Evolutionary conservation across 2,797 vertebrate species (phyloP).

Genomic region (Gadopsis marmoratus): DNA sequence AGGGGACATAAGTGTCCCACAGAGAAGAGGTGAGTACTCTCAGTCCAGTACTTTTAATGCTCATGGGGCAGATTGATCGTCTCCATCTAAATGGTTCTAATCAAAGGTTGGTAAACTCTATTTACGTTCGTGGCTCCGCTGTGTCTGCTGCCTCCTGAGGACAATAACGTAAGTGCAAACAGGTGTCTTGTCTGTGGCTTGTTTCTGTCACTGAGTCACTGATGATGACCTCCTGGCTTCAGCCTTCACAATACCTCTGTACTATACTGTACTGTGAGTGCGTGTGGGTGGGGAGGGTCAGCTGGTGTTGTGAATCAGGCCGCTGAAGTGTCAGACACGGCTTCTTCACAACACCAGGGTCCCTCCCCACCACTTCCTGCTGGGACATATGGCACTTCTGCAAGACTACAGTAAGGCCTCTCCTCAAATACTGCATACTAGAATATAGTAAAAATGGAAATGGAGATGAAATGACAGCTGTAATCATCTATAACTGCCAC

Average conservation of each 20-base stretch:
- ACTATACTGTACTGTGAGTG: not conserved
- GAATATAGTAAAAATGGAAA: not conserved
- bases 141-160: slow-evolving; percentile 11
- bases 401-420: not conserved
- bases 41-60: not conserved
- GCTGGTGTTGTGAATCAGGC: slow-evolving; percentile 99
- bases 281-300: slow-evolving; percentile 89
- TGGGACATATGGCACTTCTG: not conserved
- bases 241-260: not conserved
- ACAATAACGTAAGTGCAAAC: not conserved
- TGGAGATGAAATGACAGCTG: not conserved
- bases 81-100: not conserved
- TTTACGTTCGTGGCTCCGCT: not conserved
- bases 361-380: slow-evolving; percentile 81
- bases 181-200: not conserved
- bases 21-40: slow-evolving; percentile 34
- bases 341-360: slow-evolving; percentile 99
- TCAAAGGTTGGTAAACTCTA: not conserved
- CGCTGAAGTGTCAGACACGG: slow-evolving; percentile 91
- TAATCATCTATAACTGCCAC: not conserved
- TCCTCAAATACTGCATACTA: not conserved
- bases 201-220: not conserved
- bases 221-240: slow-evolving; percentile 25
- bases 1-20: not conserved
- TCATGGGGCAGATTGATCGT: not conserved